Percentiles rank a stretch among this genome's conserved stretches.
phyloP scores from a whole-genome alignment of 2,113 vertebrate genomes.

The Tragulus kanchil region DNA sequence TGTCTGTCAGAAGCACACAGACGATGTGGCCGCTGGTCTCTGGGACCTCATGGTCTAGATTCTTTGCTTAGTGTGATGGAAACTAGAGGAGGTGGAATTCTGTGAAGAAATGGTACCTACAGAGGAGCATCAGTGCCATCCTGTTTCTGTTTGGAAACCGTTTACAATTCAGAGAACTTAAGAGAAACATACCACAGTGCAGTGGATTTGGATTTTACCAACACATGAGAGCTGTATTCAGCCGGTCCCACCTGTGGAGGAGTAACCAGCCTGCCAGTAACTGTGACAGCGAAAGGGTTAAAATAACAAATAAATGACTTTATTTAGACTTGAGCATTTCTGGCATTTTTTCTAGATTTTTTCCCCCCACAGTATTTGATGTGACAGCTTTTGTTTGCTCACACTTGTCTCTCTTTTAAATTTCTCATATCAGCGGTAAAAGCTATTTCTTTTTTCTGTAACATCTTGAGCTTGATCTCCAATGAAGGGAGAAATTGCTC shows the following conservation, averaged over 20 bases:
- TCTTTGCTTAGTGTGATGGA: not conserved
- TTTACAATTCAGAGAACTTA: rapidly evolving
- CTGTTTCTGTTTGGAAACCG: not conserved
- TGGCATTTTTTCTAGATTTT: constrained; percentile 82
- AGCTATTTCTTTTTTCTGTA: constrained; percentile 84
- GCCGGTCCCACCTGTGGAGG: rapidly evolving
- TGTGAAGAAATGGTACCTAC: not conserved
- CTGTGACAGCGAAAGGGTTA: constrained; percentile 76
- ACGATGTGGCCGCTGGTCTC: rapidly evolving
- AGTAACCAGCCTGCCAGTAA: not conserved
- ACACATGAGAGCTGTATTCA: rapidly evolving
- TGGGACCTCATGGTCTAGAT: rapidly evolving
- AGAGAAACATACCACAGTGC: rapidly evolving
- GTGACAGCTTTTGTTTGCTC: constrained; percentile 89
- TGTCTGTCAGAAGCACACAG: rapidly evolving
- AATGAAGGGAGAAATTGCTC: constrained; percentile 82
- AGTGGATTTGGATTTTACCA: not conserved
- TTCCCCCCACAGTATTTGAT: constrained; percentile 76
- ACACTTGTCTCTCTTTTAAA: constrained; percentile 86
- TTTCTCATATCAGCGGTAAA: constrained; percentile 82
- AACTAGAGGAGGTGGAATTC: rapidly evolving
- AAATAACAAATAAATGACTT: constrained; percentile 79
- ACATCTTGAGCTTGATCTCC: constrained; percentile 84
- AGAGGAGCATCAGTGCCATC: not conserved
- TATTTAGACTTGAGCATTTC: constrained; percentile 79